Conservation (phyloP, 1,140 invertebrate species). For the Drosophila sulfurigaster region DNA sequence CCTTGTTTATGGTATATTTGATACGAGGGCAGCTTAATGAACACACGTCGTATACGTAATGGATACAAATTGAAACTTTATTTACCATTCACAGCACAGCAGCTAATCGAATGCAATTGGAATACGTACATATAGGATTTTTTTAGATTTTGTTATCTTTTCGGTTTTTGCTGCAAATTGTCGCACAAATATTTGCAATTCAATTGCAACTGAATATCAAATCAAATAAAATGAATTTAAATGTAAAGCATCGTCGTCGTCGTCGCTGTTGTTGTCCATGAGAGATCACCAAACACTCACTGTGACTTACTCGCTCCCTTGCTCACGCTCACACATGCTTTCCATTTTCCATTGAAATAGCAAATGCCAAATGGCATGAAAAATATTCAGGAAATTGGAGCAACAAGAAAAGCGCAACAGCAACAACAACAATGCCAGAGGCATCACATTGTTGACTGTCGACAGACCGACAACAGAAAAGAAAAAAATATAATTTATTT, state of each 20-base stretch:
- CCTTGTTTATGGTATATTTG: constrained; percentile 32
- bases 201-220: constrained; percentile 65
- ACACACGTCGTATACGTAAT: constrained; percentile 55
- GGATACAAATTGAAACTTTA: constrained; percentile 67
- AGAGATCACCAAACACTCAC: constrained; percentile 25
- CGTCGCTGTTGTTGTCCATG: not conserved
- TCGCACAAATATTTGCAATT: constrained; percentile 78
- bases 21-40: constrained; percentile 35
- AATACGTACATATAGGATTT: constrained; percentile 29
- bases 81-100: constrained; percentile 56
- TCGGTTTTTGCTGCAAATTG: constrained; percentile 50
- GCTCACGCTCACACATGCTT: constrained; percentile 5
- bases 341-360: constrained; percentile 44
- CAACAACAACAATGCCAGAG: constrained; percentile 22
- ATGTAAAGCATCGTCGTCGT: constrained; percentile 5
- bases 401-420: constrained; percentile 9
- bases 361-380: constrained; percentile 60
- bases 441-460: constrained; percentile 6
- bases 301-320: not conserved
- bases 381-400: constrained; percentile 66
- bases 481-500: constrained; percentile 44
- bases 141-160: constrained; percentile 39
- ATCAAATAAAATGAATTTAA: constrained; percentile 57
- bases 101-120: constrained; percentile 68
- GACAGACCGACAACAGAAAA: constrained; percentile 8